Conservation (phyloP, 2,797 vertebrate species). For the Urophycis tenuis region DNA sequence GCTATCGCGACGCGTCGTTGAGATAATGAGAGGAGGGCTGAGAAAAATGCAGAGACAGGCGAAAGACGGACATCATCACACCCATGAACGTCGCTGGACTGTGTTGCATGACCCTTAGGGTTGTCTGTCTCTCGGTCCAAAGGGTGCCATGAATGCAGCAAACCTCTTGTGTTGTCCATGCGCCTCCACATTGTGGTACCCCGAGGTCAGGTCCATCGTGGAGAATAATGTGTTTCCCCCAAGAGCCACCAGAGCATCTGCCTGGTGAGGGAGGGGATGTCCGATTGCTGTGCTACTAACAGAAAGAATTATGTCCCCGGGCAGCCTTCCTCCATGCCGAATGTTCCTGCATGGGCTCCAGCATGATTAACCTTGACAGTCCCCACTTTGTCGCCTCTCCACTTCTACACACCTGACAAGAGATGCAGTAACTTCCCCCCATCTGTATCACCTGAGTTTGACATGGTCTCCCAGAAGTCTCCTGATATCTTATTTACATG, state of each 20-base stretch:
- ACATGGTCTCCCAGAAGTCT: neutral
- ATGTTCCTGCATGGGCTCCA: neutral
- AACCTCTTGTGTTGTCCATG: neutral
- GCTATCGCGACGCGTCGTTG: too few species aligned
- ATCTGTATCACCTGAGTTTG: neutral
- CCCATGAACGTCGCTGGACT: neutral
- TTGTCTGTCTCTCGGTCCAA: neutral
- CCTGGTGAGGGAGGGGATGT: too few species aligned
- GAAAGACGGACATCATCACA: neutral
- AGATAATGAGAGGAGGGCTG: too few species aligned
- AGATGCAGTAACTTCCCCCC: neutral
- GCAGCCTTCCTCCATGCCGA: neutral
- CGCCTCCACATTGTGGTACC: neutral
- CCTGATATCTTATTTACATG: too few species aligned
- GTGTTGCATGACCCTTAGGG: neutral
- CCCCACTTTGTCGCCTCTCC: neutral
- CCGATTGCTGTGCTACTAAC: too few species aligned
- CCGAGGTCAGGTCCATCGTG: neutral
- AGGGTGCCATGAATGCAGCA: neutral
- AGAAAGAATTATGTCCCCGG: neutral
- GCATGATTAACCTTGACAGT: neutral
- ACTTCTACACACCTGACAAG: neutral
- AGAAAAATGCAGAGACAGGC: too few species aligned
- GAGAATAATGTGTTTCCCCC: neutral
- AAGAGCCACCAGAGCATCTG: neutral